A percentile compares a stretch with the other conserved stretches of the same genome.
phyloP scores from a whole-genome alignment of 2,797 vertebrate genomes.

The Champsocephalus esox region DNA sequence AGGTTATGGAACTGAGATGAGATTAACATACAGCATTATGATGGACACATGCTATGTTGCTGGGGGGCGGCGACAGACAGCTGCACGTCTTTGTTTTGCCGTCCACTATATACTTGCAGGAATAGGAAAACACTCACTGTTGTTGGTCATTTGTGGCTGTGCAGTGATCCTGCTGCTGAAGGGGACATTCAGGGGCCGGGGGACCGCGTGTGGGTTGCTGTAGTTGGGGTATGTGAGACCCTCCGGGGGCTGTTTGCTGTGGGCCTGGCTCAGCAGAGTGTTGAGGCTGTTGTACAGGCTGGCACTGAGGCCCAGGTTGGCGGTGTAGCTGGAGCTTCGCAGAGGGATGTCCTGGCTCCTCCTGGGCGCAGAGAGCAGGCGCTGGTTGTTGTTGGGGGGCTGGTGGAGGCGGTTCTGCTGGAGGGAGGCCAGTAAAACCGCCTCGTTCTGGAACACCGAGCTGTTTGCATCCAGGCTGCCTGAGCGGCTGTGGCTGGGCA shows the following conservation, averaged over 20 bases:
- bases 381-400: conserved; percentile 67
- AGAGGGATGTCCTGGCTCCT: conserved; percentile 53
- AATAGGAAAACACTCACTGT: conserved; percentile 46
- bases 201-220: conserved; percentile 47
- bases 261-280: conserved; percentile 77
- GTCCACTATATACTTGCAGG: not conserved
- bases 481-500: conserved; percentile 79
- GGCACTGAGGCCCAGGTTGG: conserved; percentile 70
- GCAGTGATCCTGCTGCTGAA: conserved; percentile 50
- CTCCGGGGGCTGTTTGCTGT: conserved; percentile 66
- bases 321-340: conserved; percentile 53
- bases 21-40: not conserved
- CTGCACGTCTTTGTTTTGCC: not conserved
- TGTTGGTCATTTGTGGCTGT: conserved; percentile 51
- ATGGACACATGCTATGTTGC: not conserved
- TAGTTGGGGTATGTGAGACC: conserved; percentile 45
- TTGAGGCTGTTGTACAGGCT: conserved; percentile 84
- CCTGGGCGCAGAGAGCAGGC: conserved; percentile 42
- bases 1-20: not conserved
- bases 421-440: conserved; percentile 81
- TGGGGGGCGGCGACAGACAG: not conserved
- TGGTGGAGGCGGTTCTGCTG: conserved; percentile 64
- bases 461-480: conserved; percentile 84
- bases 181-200: conserved; percentile 35
- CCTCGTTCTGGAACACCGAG: conserved; percentile 84